phyloP scores from a whole-genome alignment of 2,888 invertebrate genomes.

The Chydorus sphaericus region DNA sequence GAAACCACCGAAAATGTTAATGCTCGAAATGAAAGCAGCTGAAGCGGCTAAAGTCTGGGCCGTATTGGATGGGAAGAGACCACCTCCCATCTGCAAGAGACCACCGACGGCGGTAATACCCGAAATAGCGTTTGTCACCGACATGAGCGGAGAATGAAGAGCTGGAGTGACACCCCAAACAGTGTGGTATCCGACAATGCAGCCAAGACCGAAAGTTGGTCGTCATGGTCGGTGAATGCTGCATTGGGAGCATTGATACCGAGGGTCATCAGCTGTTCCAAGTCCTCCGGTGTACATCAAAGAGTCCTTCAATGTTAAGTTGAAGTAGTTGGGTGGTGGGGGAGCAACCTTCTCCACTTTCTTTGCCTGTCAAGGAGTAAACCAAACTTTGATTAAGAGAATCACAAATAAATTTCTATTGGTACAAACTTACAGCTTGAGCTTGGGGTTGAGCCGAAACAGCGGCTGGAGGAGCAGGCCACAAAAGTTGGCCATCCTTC shows the following conservation, averaged over 20 bases:
- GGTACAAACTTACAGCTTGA: constrained; percentile 22
- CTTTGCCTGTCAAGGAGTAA: constrained; percentile 20
- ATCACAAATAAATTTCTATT: background rate
- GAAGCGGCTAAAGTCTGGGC: constrained; percentile 60
- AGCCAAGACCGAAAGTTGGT: constrained; percentile 68
- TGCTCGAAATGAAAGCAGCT: constrained; percentile 73
- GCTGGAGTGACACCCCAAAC: constrained; percentile 87
- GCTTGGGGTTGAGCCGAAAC: constrained; percentile 37
- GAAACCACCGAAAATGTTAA: constrained; percentile 83
- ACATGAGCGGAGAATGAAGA: constrained; percentile 80
- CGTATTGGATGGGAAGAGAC: constrained; percentile 54
- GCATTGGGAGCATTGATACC: constrained; percentile 66
- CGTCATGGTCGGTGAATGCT: constrained; percentile 71
- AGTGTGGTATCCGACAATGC: constrained; percentile 71
- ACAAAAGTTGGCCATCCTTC: constrained; percentile 54
- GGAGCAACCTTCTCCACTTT: constrained; percentile 31
- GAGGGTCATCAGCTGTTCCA: constrained; percentile 50
- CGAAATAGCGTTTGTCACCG: constrained; percentile 81
- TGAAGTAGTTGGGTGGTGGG: constrained; percentile 47
- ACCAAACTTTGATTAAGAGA: background rate
- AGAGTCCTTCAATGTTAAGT: constrained; percentile 48
- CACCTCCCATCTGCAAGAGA: constrained; percentile 69
- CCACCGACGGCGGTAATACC: constrained; percentile 87
- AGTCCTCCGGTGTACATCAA: constrained; percentile 52
- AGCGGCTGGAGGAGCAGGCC: constrained; percentile 58